Conservation (phyloP, 2,797 vertebrate genomes). For the Spondyliosoma cantharus region DNA sequence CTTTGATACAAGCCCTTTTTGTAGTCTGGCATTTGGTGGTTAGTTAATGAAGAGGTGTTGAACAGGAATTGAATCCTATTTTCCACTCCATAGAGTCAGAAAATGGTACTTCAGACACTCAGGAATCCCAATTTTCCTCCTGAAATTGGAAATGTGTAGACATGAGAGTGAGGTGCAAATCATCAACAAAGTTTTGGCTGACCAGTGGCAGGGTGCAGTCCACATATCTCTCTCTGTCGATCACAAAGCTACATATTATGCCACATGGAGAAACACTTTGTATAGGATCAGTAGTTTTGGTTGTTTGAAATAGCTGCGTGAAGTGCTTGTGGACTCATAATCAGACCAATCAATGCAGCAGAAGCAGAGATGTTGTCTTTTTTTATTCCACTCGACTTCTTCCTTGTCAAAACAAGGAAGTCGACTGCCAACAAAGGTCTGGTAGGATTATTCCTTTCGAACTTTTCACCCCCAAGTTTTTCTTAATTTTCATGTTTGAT, state of each 20-base stretch:
- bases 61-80: conserved; percentile 86
- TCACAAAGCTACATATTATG: conserved; percentile 13
- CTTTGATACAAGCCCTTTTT: conserved; percentile 81
- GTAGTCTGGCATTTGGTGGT: conserved; percentile 77
- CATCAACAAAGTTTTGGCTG: conserved; percentile 75
- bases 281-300: not conserved
- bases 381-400: not conserved
- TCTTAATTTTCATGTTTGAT: not conserved
- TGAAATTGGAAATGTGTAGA: conserved; percentile 85
- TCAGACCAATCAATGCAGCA: not conserved
- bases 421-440: not conserved
- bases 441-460: not conserved
- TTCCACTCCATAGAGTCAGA: conserved; percentile 85
- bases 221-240: conserved; percentile 20
- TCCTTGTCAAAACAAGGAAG: not conserved
- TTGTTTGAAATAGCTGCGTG: conserved; percentile 13
- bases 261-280: not conserved
- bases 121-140: conserved; percentile 85
- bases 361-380: not conserved
- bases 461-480: not conserved
- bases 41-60: conserved; percentile 87
- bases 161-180: conserved; percentile 80
- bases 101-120: conserved; percentile 87
- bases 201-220: conserved; percentile 61
- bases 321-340: not conserved